Conservation (phyloP, 2,113 vertebrate genomes). For the Phyllostomus discolor region DNA sequence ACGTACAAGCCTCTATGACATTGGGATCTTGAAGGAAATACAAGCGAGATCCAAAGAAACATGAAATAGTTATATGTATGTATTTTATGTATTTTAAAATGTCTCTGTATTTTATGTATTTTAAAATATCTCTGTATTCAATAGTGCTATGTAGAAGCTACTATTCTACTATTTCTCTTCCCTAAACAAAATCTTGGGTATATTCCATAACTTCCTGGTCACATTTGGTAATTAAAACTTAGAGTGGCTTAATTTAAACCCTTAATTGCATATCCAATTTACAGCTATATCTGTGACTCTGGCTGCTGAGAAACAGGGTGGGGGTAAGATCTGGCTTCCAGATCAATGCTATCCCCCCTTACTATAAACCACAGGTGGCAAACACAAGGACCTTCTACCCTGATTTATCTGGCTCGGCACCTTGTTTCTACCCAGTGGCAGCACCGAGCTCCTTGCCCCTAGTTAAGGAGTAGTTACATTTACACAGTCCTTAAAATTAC, state of each 20-base stretch:
- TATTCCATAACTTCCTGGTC: conserved; percentile 74
- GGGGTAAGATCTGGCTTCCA: conserved; percentile 63
- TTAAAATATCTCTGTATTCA: conserved; percentile 36
- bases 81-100: background rate
- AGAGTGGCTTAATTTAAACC: conserved; percentile 75
- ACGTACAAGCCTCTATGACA: conserved; percentile 31
- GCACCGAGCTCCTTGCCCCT: too few relatives aligned
- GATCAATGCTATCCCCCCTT: conserved; percentile 32
- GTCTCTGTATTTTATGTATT: conserved; percentile 5
- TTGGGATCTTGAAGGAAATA: conserved; percentile 32
- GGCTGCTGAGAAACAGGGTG: conserved; percentile 51
- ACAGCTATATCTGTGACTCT: conserved; percentile 67
- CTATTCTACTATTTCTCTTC: conserved; percentile 66
- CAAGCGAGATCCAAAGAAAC: conserved; percentile 39
- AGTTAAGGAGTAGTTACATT: too few relatives aligned
- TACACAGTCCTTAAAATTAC: too few relatives aligned
- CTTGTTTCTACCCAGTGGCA: too few relatives aligned
- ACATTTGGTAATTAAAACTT: conserved; percentile 77
- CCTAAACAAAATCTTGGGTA: conserved; percentile 72
- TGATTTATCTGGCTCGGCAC: too few relatives aligned
- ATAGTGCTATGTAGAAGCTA: conserved; percentile 60
- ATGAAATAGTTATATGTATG: background rate
- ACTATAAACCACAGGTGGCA: background rate
- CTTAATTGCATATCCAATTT: conserved; percentile 75
- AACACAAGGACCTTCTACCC: too few relatives aligned